A percentile compares a stretch with the other conserved stretches of the same genome.
Conservation (phyloP, 1,140 invertebrate genomes). For the Drosophila lini region DNA sequence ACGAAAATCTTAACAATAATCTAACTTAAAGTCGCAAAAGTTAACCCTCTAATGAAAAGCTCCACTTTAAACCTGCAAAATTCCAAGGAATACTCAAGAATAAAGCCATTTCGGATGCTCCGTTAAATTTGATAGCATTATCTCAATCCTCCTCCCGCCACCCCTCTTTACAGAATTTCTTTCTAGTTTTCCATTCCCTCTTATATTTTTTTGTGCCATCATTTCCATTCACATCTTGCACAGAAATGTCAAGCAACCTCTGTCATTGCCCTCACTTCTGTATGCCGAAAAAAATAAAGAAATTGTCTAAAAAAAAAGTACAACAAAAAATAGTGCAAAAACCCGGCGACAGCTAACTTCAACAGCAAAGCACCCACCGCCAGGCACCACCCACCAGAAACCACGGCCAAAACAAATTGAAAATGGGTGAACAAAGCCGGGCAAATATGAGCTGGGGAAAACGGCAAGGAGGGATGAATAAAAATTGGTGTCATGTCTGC, state of each 20-base stretch:
- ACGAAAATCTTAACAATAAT: neutral
- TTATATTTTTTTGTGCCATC: neutral
- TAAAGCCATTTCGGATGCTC: constrained; percentile 13
- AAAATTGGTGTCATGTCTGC: constrained; percentile 55
- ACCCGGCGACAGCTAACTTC: constrained; percentile 55
- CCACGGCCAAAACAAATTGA: constrained; percentile 64
- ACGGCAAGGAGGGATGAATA: neutral
- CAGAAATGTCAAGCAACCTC: constrained; percentile 25
- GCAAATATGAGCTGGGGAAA: constrained; percentile 21
- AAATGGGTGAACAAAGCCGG: constrained; percentile 62
- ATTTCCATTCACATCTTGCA: constrained; percentile 11
- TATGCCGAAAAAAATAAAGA: constrained; percentile 29
- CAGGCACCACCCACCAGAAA: constrained; percentile 8
- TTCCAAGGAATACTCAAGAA: neutral
- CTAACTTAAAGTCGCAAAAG: neutral
- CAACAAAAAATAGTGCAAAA: constrained; percentile 22
- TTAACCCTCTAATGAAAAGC: neutral
- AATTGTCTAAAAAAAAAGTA: constrained; percentile 21
- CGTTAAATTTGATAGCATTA: constrained; percentile 27
- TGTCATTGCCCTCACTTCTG: constrained; percentile 37
- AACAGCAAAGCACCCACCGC: constrained; percentile 2
- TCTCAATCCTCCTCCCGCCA: neutral
- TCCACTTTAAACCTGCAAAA: neutral
- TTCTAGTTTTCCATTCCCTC: neutral
- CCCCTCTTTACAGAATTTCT: neutral